Conservation (phyloP, 2,797 vertebrate species). For the Centroberyx gerrardi region DNA sequence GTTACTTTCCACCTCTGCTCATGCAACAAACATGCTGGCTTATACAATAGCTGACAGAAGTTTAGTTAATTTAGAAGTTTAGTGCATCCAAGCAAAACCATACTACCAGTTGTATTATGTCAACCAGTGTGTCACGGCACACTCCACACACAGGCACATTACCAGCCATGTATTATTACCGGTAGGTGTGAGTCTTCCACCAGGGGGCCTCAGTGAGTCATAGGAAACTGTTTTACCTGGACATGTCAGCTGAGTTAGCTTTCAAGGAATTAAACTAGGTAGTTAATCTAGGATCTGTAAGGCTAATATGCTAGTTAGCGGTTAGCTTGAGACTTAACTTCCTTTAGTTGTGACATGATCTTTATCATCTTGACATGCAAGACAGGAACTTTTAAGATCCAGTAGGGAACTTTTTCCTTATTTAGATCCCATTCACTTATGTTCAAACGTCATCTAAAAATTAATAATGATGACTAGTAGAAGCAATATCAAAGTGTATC, state of each 20-base stretch:
- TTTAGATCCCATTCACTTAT: neutral
- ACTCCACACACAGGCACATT: slow-evolving; percentile 28
- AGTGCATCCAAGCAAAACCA: neutral
- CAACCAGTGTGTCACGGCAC: neutral
- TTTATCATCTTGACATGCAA: neutral
- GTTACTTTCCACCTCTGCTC: too few relatives aligned
- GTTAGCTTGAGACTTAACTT: slow-evolving; percentile 45
- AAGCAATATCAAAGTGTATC: too few relatives aligned
- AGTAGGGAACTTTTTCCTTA: slow-evolving; percentile 38
- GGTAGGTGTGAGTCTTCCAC: slow-evolving; percentile 72
- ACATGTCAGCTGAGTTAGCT: slow-evolving; percentile 70
- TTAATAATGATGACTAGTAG: too few relatives aligned
- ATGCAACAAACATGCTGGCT: too few relatives aligned
- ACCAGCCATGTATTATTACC: slow-evolving; percentile 65
- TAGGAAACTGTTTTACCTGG: slow-evolving; percentile 82
- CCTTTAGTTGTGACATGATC: neutral
- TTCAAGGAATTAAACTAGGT: slow-evolving; percentile 28
- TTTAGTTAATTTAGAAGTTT: neutral
- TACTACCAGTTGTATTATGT: too few relatives aligned
- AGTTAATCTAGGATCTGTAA: slow-evolving; percentile 43
- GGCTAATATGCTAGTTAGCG: slow-evolving; percentile 44
- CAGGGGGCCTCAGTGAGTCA: slow-evolving; percentile 80
- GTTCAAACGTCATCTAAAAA: too few relatives aligned
- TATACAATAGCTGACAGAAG: neutral
- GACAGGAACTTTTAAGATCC: slow-evolving; percentile 32